Conservation (phyloP, 2,113 vertebrate genomes). For the Lagopus muta region DNA sequence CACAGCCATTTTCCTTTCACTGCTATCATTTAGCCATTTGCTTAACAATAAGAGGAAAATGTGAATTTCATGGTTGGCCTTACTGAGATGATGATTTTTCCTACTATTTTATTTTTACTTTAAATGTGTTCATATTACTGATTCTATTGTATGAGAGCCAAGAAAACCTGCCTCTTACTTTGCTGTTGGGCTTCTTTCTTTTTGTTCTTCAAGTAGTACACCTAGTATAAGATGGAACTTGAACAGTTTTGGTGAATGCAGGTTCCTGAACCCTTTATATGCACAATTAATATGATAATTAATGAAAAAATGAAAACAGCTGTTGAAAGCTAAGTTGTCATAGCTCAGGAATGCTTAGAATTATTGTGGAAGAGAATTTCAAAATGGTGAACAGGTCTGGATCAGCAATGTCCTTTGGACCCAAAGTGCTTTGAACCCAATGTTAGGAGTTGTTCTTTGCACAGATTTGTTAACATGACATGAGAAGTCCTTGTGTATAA, state of each 20-base stretch:
- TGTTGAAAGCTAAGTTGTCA: neutral
- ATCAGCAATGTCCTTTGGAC: neutral
- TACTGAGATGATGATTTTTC: neutral
- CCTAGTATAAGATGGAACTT: neutral
- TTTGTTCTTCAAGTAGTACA: neutral
- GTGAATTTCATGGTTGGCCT: neutral
- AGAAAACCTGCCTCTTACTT: neutral
- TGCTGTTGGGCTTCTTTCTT: neutral
- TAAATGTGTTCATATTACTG: neutral
- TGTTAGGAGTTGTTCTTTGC: neutral
- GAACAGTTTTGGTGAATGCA: neutral
- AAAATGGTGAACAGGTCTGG: neutral
- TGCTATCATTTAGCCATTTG: neutral
- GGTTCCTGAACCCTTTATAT: neutral
- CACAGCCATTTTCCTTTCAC: neutral
- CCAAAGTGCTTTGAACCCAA: neutral
- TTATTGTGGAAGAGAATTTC: neutral
- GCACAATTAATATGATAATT: neutral
- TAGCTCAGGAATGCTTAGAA: neutral
- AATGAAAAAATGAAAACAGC: neutral
- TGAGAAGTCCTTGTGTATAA: neutral
- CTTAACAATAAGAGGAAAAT: conserved; percentile 14
- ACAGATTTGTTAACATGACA: neutral
- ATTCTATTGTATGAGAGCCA: neutral
- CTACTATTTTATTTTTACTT: neutral